Evolutionary conservation across 2,888 invertebrate species (phyloP), one percentile per base, ranked within the genome.

Genomic region (Copidosoma aretas): DNA sequence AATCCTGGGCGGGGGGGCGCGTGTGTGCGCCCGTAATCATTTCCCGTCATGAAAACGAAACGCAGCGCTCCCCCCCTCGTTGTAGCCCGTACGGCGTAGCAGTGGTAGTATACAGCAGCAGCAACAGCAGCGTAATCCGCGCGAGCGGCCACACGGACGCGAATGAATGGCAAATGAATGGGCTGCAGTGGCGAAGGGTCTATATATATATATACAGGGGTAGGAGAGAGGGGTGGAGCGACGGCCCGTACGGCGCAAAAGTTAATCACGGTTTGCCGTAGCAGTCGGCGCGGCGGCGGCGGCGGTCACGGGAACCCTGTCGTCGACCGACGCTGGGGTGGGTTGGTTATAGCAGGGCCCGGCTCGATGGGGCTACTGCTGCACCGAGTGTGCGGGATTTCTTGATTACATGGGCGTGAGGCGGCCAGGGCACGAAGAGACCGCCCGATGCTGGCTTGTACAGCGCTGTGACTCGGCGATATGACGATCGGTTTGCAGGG

Each of bases 91-190:
- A 10, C 54, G 41, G 41, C 41, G 41, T 41, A 10, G 14, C 54
- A 5, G 54, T n/a, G 32, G n/a, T 53, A 32, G 19, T 59, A 53
- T 5, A 60, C 19, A 17, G 24, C 15, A 54, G 56, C 4, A 12
- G 4, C 52, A 3, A 21, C 52, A n/a, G n/a, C 19, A 14, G 19
- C 53, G 53, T 24, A 22, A 53, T 53, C 53, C 53, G 56, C 32
- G 54, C 53, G 22, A 21, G 67, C 75, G 81, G 83, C 80, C 80
- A 78, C 78, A 80, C 79, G 81, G 81, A 82, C 79, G 77, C 80
- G 80, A 82, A 82, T 83, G 83, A 83, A 83, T 82, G 81, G 81
- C 79, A 82, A 83, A 83, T 82, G 82, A 83, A 83, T 82, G 76
- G 32, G 32, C 32, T 32, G 32, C 32, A 32, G 32, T 32, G 8